phyloP scores from a whole-genome alignment of 2,113 vertebrate genomes.

The Indri indri region DNA sequence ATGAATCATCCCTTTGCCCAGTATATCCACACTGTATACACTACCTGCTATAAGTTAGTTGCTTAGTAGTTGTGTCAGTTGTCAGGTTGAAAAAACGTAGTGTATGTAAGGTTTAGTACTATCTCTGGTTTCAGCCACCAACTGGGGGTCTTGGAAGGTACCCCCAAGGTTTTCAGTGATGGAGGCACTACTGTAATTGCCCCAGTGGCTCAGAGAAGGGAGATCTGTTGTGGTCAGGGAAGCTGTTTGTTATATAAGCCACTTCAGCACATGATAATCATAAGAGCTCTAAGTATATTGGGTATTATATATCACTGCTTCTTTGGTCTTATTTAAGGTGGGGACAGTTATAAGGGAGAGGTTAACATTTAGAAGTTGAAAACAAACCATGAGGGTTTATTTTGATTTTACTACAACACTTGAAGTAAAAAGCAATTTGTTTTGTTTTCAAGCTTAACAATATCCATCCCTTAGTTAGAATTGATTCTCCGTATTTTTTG shows the following conservation, averaged over 20 bases:
- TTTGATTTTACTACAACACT: not conserved
- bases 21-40: not conserved
- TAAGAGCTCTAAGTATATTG: not conserved
- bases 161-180: not conserved
- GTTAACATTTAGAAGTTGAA: not conserved
- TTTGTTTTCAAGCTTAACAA: constrained; percentile 10
- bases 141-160: not conserved
- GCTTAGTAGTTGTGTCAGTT: not conserved
- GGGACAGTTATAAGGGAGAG: not conserved
- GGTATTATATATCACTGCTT: not conserved
- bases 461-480: not conserved
- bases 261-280: not conserved
- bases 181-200: not conserved
- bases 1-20: not conserved
- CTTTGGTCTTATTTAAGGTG: not conserved
- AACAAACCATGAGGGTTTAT: constrained; percentile 33
- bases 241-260: not conserved
- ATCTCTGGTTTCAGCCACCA: not conserved
- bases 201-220: not conserved
- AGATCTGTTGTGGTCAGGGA: not conserved
- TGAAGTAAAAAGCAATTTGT: not conserved
- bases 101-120: not conserved
- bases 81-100: not conserved
- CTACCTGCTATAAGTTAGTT: not conserved
- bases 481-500: not conserved